Conservation (phyloP, 2,797 vertebrate genomes). For the Falco cherrug region DNA sequence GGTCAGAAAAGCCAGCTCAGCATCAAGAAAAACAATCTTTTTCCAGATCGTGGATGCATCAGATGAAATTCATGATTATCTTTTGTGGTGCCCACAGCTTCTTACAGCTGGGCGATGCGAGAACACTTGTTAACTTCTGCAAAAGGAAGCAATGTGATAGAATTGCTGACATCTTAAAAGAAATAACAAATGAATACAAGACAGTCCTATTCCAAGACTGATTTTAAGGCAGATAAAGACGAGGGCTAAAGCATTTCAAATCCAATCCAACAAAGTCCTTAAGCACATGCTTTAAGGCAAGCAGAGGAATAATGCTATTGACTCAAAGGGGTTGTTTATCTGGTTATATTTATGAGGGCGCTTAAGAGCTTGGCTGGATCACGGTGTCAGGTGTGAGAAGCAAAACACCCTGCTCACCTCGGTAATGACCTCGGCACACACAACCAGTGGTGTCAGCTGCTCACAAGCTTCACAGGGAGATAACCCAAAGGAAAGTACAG, state of each 20-base stretch:
- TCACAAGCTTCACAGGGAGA: not conserved
- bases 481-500: rapidly evolving
- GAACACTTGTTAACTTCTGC: not conserved
- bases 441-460: not conserved
- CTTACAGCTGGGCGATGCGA: rapidly evolving
- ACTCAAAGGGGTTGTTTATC: not conserved
- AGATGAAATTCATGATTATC: not conserved
- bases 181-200: not conserved
- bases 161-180: not conserved
- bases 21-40: conserved; percentile 4
- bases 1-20: conserved; percentile 40
- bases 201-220: not conserved
- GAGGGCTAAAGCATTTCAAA: conserved; percentile 47
- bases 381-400: not conserved
- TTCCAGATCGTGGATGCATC: not conserved
- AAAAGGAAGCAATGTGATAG: not conserved
- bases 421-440: not conserved
- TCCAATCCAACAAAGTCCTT: conserved; percentile 52
- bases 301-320: conserved; percentile 33
- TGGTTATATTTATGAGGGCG: not conserved
- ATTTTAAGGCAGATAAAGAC: conserved; percentile 27
- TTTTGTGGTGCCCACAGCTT: not conserved
- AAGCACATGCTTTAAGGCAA: conserved; percentile 26
- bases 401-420: not conserved
- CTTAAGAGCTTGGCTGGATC: conserved; percentile 43